Evolutionary conservation across 2,888 invertebrate species (phyloP).

Genomic region (Drosophila aldrichi): DNA sequence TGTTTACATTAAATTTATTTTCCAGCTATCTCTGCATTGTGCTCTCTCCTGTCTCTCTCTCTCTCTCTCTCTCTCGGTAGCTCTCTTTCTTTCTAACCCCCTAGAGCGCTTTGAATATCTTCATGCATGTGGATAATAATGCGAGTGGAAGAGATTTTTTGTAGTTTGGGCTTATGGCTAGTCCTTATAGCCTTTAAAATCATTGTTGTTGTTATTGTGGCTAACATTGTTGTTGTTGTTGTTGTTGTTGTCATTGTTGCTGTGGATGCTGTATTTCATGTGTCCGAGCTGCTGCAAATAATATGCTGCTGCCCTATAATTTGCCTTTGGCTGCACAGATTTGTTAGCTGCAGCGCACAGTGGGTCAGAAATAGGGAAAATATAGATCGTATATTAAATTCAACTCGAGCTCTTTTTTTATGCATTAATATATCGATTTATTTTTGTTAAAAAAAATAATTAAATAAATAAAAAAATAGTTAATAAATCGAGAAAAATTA

Average conservation of each 20-base stretch:
- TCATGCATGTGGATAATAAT: constrained; percentile 47
- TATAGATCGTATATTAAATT: background rate
- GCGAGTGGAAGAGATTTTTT: constrained; percentile 38
- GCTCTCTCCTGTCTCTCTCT: background rate
- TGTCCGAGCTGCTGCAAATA: constrained; percentile 67
- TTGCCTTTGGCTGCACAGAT: constrained; percentile 64
- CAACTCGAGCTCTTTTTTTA: too few species aligned
- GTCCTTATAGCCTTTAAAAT: constrained; percentile 36
- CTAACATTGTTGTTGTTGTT: constrained; percentile 6
- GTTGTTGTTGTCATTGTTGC: constrained; percentile 22
- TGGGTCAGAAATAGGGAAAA: constrained; percentile 10
- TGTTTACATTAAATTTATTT: constrained; percentile 73
- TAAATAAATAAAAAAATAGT: too few species aligned
- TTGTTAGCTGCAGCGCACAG: constrained; percentile 45
- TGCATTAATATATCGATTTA: too few species aligned
- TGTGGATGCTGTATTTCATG: constrained; percentile 48
- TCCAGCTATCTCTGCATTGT: constrained; percentile 5
- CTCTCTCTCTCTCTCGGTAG: background rate
- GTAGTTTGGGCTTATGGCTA: constrained; percentile 7
- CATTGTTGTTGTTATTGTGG: constrained; percentile 22
- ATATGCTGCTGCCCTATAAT: constrained; percentile 66
- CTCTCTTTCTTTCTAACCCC: background rate
- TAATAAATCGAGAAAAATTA: too few species aligned
- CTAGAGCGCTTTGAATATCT: constrained; percentile 34
- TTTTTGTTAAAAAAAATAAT: too few species aligned